Evolutionary conservation across 2,797 vertebrate species (phyloP).

Genomic region (Chelonia mydas): DNA sequence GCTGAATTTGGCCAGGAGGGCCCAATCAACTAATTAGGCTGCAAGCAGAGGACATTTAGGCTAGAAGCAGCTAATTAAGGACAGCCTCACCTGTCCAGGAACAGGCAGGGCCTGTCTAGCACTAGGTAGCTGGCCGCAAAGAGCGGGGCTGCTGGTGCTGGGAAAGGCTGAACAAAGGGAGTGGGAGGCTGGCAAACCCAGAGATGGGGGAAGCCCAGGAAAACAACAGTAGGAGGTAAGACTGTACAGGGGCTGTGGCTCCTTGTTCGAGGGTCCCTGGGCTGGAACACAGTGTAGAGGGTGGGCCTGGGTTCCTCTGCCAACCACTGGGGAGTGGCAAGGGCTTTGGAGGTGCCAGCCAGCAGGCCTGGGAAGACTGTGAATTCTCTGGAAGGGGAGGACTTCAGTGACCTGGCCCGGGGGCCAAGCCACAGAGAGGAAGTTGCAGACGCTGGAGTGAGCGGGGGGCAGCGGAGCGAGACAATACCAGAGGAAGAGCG

Average conservation of each 20-base stretch:
- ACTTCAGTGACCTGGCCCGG: background rate
- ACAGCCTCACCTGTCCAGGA: background rate
- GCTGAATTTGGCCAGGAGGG: background rate
- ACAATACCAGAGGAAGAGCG: background rate
- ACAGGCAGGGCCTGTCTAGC: background rate
- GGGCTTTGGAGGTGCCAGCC: background rate
- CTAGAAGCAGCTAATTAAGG: background rate
- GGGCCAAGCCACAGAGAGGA: background rate
- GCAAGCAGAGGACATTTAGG: background rate
- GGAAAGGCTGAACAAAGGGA: background rate
- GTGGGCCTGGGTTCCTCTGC: background rate
- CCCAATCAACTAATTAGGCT: background rate
- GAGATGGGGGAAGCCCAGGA: background rate
- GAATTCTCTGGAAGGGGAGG: background rate
- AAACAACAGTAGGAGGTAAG: background rate
- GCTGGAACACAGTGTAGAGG: background rate
- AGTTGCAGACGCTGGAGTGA: background rate
- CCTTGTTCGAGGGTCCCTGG: background rate
- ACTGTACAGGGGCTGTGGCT: background rate
- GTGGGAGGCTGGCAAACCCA: background rate
- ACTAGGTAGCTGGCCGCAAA: background rate
- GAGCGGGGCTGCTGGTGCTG: background rate
- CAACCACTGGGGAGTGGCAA: background rate
- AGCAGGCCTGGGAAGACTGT: background rate
- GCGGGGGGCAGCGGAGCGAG: background rate